Evolutionary conservation across 2,888 invertebrate species (phyloP).

Genomic region (Drosophila silvestris): DNA sequence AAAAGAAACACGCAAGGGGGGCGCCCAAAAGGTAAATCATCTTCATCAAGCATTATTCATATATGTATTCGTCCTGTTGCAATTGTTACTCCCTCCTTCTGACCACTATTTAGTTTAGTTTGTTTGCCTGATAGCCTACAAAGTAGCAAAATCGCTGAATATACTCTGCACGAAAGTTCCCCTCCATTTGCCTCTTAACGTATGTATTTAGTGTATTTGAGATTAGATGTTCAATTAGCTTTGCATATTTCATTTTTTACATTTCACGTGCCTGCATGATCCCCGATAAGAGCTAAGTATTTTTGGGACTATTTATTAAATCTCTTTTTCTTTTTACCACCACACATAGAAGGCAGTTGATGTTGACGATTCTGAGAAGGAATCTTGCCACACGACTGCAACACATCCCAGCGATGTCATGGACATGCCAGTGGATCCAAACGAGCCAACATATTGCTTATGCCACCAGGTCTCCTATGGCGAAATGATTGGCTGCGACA

Average conservation of each 20-base stretch:
- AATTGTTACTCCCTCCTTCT: conserved; percentile 17
- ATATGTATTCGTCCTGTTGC: conserved; percentile 21
- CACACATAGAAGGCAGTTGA: conserved; percentile 82
- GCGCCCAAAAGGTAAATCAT: conserved; percentile 85
- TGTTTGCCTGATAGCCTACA: conserved; percentile 22
- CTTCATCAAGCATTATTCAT: conserved; percentile 56
- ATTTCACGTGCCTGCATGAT: conserved; percentile 55
- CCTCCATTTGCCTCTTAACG: not conserved
- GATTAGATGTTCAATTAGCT: not conserved
- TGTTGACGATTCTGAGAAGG: conserved; percentile 87
- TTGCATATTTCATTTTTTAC: conserved; percentile 47
- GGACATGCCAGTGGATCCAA: conserved; percentile 97
- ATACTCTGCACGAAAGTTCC: not conserved
- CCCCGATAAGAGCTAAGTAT: not conserved
- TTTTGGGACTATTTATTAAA: not conserved
- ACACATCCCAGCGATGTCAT: conserved; percentile 95
- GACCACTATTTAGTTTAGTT: conserved; percentile 36
- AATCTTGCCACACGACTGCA: conserved; percentile 85
- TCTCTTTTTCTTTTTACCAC: not conserved
- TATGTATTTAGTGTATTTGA: conserved; percentile 24
- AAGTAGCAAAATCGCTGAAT: conserved; percentile 24
- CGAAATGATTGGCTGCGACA: conserved; percentile 98
- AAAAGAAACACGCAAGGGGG: conserved; percentile 86
- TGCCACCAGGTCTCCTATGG: conserved; percentile 98
- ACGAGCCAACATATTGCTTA: conserved; percentile 98